Percentiles rank a stretch among this genome's conserved stretches.
Evolutionary conservation across 1,140 invertebrate species (phyloP).

Genomic region (Cataglyphis hispanica): DNA sequence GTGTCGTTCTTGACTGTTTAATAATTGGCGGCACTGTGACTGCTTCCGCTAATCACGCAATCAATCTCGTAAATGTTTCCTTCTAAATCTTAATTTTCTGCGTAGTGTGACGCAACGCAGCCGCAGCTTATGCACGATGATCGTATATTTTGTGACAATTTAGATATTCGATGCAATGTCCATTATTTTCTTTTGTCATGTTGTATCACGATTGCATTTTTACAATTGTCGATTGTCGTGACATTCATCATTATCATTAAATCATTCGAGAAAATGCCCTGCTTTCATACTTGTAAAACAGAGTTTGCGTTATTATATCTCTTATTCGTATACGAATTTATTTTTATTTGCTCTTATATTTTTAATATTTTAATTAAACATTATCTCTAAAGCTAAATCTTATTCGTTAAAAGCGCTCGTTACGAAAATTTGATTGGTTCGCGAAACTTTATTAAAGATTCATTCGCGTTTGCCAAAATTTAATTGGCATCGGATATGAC

Average conservation of each 20-base stretch:
- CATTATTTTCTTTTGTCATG: background rate
- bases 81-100: slow-evolving; percentile 65
- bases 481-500: slow-evolving; percentile 28
- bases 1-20: slow-evolving; percentile 27
- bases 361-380: background rate
- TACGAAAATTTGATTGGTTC: background rate
- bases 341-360: background rate
- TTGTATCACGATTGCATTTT: background rate
- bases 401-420: background rate
- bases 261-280: background rate
- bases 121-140: background rate
- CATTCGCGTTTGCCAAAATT: slow-evolving; percentile 16
- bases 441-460: slow-evolving; percentile 35
- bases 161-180: background rate
- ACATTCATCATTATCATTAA: background rate
- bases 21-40: slow-evolving; percentile 54
- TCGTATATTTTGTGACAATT: background rate
- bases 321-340: background rate
- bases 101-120: background rate
- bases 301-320: background rate
- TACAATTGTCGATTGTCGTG: background rate
- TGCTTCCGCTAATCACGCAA: slow-evolving; percentile 69
- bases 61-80: slow-evolving; percentile 67
- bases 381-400: background rate
- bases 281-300: background rate